These are phyloP conservation scores for Belgica antarctica DNA, from an alignment of 2,888 invertebrate species.

Conservation along the genomic window DNA sequence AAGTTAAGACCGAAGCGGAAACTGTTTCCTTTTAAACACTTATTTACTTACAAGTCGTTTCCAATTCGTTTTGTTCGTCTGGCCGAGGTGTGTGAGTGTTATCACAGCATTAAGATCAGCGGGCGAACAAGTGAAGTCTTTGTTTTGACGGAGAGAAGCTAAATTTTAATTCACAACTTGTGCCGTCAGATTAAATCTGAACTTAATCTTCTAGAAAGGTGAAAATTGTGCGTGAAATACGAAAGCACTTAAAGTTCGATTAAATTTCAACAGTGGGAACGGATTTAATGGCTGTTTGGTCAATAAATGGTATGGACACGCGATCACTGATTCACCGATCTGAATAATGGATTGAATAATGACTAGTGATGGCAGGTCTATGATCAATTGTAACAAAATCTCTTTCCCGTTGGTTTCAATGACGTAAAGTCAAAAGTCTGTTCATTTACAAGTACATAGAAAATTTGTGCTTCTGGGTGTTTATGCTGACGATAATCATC, in stretches of 20 bases:
- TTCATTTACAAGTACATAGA: too few species aligned
- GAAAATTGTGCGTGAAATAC: neutral
- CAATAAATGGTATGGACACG: too few species aligned
- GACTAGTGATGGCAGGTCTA: too few species aligned
- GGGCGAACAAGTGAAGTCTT: neutral
- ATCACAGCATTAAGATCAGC: neutral
- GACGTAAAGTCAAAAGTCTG: too few species aligned
- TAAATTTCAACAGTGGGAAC: too few species aligned
- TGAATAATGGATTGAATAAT: too few species aligned
- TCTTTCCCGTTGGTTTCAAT: too few species aligned
- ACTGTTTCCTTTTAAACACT: constrained; percentile 34
- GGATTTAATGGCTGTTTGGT: too few species aligned
- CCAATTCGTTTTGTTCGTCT: neutral
- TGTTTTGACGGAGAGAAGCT: neutral
- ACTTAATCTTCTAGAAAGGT: neutral
- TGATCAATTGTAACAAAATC: too few species aligned
- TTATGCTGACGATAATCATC: too few species aligned
- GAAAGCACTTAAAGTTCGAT: neutral
- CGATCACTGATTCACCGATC: too few species aligned
- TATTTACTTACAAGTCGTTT: neutral
- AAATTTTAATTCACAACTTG: neutral
- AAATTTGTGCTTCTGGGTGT: too few species aligned
- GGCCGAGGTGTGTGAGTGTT: neutral
- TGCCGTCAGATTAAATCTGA: neutral
- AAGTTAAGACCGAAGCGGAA: constrained; percentile 24